Conservation (phyloP, 1,140 invertebrate species). For the Mamestra configurata region DNA sequence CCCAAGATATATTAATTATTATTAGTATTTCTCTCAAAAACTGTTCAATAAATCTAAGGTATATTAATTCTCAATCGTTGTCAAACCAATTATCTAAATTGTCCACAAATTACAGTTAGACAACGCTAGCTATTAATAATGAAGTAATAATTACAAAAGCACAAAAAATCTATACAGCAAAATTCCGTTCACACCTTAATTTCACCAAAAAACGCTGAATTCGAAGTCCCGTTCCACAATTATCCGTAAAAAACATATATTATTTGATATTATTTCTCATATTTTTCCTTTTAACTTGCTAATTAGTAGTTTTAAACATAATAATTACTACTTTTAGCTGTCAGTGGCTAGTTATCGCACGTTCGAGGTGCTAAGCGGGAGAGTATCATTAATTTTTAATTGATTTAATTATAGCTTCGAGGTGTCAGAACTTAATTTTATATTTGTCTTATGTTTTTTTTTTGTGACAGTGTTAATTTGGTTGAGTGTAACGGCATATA, state of each 20-base stretch:
- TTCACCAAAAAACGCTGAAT: no score
- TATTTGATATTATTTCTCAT: not conserved
- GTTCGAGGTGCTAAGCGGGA: not conserved
- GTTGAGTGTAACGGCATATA: not conserved
- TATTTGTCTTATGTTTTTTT: not conserved
- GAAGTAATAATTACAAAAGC: no score
- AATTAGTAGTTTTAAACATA: conserved; percentile 7
- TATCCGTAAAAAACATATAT: not conserved
- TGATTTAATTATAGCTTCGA: conserved; percentile 44
- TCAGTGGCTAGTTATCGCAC: not conserved
- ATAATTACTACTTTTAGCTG: not conserved
- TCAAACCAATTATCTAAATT: no score
- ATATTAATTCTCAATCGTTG: no score
- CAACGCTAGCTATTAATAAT: no score
- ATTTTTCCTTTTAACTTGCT: not conserved
- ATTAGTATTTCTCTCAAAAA: no score
- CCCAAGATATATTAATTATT: no score
- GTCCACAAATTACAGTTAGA: no score
- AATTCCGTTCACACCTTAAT: no score
- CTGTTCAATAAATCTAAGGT: no score
- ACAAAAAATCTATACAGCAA: no score
- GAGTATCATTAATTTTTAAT: conserved; percentile 40
- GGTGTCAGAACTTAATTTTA: not conserved
- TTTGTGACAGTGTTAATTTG: not conserved
- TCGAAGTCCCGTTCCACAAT: not conserved